Conservation (phyloP, 2,888 invertebrate genomes). For the Eucriotettix oculatus region DNA sequence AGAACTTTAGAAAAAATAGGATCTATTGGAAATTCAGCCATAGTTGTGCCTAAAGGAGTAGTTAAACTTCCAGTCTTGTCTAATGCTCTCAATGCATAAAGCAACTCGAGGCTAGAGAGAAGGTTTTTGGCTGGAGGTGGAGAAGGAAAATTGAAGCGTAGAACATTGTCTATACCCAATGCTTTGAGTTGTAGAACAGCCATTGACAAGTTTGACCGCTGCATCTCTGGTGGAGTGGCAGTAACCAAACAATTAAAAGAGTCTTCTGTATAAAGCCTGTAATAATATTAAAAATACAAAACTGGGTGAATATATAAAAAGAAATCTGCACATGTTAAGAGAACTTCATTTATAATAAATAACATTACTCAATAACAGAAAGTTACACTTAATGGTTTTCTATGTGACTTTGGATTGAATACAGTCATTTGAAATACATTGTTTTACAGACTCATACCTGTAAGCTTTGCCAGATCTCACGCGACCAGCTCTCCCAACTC, state of each 20-base stretch:
- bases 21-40: constrained; percentile 83
- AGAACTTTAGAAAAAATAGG: constrained; percentile 79
- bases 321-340: no score
- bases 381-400: no score
- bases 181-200: constrained; percentile 84
- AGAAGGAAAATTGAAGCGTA: constrained; percentile 81
- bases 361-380: no score
- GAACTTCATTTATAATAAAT: no score
- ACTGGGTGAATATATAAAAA: no score
- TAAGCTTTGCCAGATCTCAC: constrained; percentile 71
- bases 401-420: background rate
- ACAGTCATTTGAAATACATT: background rate
- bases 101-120: constrained; percentile 64
- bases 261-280: constrained; percentile 60
- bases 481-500: constrained; percentile 86
- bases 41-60: constrained; percentile 53
- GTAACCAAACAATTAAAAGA: constrained; percentile 51
- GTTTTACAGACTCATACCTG: constrained; percentile 30
- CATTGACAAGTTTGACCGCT: constrained; percentile 68
- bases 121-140: constrained; percentile 83
- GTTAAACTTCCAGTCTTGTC: constrained; percentile 65
- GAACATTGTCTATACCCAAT: constrained; percentile 79
- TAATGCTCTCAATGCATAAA: constrained; percentile 72
- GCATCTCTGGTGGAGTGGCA: constrained; percentile 82
- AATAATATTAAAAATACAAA: constrained; percentile 15